phyloP scores from a whole-genome alignment of 2,888 invertebrate species.

The Oxystoma pomonae region DNA sequence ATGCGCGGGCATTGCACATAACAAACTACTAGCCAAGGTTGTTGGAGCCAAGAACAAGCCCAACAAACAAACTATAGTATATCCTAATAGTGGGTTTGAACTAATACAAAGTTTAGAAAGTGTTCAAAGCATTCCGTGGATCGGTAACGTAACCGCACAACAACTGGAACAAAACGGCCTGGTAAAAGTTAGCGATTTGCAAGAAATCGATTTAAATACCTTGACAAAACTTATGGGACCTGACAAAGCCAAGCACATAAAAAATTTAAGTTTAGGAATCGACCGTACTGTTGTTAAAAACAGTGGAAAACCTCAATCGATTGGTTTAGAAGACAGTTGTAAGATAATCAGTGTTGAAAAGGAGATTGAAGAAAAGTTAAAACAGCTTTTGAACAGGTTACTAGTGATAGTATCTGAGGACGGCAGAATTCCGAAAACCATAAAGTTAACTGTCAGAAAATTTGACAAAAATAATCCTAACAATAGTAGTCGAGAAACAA shows the following conservation, averaged over 20 bases:
- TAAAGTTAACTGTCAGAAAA: slow-evolving; percentile 71
- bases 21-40: slow-evolving; percentile 79
- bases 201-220: slow-evolving; percentile 53
- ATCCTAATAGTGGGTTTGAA: slow-evolving; percentile 61
- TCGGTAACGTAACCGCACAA: slow-evolving; percentile 68
- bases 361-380: slow-evolving; percentile 70
- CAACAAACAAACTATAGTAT: slow-evolving; percentile 75
- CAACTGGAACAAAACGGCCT: slow-evolving; percentile 63
- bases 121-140: slow-evolving; percentile 67
- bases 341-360: slow-evolving; percentile 66
- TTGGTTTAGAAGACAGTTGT: slow-evolving; percentile 77
- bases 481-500: slow-evolving; percentile 68
- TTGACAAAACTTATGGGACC: slow-evolving; percentile 55
- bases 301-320: slow-evolving; percentile 72
- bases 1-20: slow-evolving; percentile 80
- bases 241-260: slow-evolving; percentile 65
- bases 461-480: slow-evolving; percentile 60
- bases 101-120: slow-evolving; percentile 63
- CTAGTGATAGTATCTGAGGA: slow-evolving; percentile 71
- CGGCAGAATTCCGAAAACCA: slow-evolving; percentile 71
- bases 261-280: slow-evolving; percentile 69
- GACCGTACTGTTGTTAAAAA: slow-evolving; percentile 69
- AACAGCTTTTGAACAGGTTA: slow-evolving; percentile 63
- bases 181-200: slow-evolving; percentile 63
- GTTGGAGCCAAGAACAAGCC: slow-evolving; percentile 72